phyloP scores from a whole-genome alignment of 2,888 invertebrate species.

The Cerastis leucographa region DNA sequence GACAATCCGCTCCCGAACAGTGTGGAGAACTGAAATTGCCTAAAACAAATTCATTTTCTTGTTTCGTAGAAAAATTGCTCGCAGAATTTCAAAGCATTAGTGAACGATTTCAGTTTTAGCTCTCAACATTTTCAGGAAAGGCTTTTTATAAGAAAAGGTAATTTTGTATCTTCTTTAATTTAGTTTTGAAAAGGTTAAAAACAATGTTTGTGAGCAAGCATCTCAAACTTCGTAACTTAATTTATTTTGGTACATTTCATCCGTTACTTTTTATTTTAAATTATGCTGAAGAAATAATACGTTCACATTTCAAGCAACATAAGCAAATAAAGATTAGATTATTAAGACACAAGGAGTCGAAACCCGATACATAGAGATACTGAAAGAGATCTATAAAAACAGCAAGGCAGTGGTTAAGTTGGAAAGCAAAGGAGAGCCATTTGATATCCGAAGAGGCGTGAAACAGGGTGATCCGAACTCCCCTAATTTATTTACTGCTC shows the following conservation, averaged over 20 bases:
- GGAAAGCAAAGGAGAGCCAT: no score
- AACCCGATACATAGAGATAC: no score
- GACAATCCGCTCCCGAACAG: constrained; percentile 39
- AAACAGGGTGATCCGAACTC: no score
- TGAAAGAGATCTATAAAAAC: no score
- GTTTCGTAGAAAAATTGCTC: constrained; percentile 43
- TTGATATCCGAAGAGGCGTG: no score
- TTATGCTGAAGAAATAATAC: not conserved
- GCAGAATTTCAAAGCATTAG: constrained; percentile 32
- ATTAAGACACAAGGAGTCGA: not conserved
- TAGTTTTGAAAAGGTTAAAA: constrained; percentile 14
- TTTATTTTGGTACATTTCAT: constrained; percentile 11
- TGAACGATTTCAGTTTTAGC: constrained; percentile 22
- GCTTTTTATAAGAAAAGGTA: not conserved
- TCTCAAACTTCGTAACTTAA: not conserved
- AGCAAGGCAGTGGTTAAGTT: no score
- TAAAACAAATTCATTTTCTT: constrained; percentile 47
- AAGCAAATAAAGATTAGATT: not conserved
- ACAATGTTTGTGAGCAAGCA: not conserved
- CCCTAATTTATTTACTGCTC: no score
- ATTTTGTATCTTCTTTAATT: constrained; percentile 27
- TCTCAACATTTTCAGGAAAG: not conserved
- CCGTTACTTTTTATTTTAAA: not conserved
- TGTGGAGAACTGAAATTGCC: constrained; percentile 47
- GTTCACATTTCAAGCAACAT: not conserved